Evolutionary conservation across 2,888 invertebrate genomes (phyloP).

Genomic region (Elmis aenea): DNA sequence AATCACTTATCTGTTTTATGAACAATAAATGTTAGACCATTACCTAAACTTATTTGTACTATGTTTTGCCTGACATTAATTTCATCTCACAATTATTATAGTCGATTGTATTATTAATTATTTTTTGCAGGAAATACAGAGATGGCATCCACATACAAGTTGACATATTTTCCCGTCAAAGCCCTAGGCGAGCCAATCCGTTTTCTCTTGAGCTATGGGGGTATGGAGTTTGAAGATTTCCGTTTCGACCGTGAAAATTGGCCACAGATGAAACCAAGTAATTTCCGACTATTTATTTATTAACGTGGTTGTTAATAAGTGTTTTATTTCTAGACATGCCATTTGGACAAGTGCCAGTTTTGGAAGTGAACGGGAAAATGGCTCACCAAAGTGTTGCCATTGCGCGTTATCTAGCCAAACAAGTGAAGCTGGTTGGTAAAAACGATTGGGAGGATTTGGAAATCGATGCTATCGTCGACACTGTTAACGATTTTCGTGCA

Average conservation of each 20-base stretch:
- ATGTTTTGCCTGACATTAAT: too few relatives aligned
- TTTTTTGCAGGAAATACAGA: background rate
- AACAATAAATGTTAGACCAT: too few relatives aligned
- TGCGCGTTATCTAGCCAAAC: constrained; percentile 57
- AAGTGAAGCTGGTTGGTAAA: constrained; percentile 55
- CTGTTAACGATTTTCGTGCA: constrained; percentile 54
- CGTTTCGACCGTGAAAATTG: constrained; percentile 48
- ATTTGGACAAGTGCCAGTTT: constrained; percentile 59
- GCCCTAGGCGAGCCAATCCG: constrained; percentile 61
- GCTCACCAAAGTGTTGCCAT: constrained; percentile 58
- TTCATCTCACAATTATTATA: too few relatives aligned
- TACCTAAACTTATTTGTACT: too few relatives aligned
- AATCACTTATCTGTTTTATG: too few relatives aligned
- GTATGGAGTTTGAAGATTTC: constrained; percentile 57
- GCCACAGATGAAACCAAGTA: constrained; percentile 36
- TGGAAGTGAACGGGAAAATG: constrained; percentile 59
- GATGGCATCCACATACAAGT: constrained; percentile 50
- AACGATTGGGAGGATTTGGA: constrained; percentile 55
- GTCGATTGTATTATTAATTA: too few relatives aligned
- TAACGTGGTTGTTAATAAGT: too few relatives aligned
- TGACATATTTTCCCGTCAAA: constrained; percentile 59
- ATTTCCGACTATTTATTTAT: too few relatives aligned
- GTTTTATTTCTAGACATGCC: constrained; percentile 50
- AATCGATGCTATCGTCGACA: constrained; percentile 60
- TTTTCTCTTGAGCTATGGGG: constrained; percentile 57